phyloP scores from a whole-genome alignment of 92 coral and sea anemone genomes.

The Epizoanthus stellaris region DNA sequence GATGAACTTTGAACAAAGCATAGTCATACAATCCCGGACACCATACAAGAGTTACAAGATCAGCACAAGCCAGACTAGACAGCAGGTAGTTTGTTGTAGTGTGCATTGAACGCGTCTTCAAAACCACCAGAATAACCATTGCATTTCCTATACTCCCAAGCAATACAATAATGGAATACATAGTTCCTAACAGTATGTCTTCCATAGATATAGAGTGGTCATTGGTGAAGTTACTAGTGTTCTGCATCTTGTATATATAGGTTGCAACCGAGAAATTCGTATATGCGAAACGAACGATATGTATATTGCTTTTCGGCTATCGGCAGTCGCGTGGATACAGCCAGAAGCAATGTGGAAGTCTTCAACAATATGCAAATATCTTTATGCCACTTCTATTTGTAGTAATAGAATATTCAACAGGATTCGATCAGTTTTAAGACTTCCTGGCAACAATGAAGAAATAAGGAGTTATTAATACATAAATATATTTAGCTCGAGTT shows the following conservation, averaged over 20 bases:
- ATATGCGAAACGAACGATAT: background rate
- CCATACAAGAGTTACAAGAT: constrained; percentile 44
- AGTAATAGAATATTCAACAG: too few species aligned
- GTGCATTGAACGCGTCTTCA: constrained; percentile 51
- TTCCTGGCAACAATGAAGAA: too few species aligned
- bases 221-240: background rate
- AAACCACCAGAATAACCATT: constrained; percentile 45
- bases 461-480: too few species aligned
- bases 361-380: too few species aligned
- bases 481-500: too few species aligned
- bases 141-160: constrained; percentile 52
- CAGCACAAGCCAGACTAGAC: constrained; percentile 57
- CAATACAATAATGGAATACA: constrained; percentile 45
- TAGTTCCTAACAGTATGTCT: constrained; percentile 31
- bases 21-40: constrained; percentile 66
- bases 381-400: too few species aligned
- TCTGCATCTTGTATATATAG: background rate
- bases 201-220: constrained; percentile 17
- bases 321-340: background rate
- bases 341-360: too few species aligned
- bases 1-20: constrained; percentile 31
- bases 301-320: background rate
- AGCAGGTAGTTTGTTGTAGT: constrained; percentile 60
- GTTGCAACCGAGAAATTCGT: too few species aligned
- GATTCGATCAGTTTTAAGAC: too few species aligned